These are phyloP conservation scores for Lycaon pictus DNA, from an alignment of 2,113 vertebrate species.

Conservation along the genomic window DNA sequence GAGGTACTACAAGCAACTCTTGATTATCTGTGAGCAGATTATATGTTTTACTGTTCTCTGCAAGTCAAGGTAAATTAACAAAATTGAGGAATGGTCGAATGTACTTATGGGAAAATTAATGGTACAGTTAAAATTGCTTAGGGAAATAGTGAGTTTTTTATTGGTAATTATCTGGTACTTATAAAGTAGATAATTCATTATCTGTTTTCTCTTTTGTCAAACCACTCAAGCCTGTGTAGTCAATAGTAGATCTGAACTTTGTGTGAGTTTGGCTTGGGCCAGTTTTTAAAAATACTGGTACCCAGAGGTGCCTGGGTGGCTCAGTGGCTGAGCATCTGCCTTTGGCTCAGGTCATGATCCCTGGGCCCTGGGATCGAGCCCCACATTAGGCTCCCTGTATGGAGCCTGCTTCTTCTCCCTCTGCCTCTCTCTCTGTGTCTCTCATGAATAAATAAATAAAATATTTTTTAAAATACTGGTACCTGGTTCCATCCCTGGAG, in stretches of 20 bases:
- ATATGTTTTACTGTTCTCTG: background rate
- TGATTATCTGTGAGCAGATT: slow-evolving; percentile 56
- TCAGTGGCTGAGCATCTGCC: no score
- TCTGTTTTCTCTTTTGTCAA: slow-evolving; percentile 3
- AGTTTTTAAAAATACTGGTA: background rate
- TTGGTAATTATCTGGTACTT: background rate
- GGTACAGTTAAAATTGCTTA: background rate
- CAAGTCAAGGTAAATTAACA: slow-evolving; percentile 41
- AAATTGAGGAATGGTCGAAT: slow-evolving; percentile 36
- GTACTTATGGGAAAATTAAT: slow-evolving; percentile 59
- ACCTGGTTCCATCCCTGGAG: background rate
- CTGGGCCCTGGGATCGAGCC: no score
- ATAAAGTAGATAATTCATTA: slow-evolving; percentile 19
- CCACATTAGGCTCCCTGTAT: no score
- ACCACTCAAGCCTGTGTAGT: background rate
- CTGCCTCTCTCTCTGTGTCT: no score
- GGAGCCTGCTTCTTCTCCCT: no score
- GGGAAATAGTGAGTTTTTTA: slow-evolving; percentile 3
- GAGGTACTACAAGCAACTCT: background rate
- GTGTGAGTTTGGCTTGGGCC: background rate
- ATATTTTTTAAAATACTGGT: background rate
- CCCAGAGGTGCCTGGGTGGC: no score
- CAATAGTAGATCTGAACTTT: background rate
- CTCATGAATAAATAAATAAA: no score
- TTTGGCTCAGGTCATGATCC: no score